Evolutionary conservation across 2,888 invertebrate genomes (phyloP).

Genomic region (Hirtodrosophila confusa): DNA sequence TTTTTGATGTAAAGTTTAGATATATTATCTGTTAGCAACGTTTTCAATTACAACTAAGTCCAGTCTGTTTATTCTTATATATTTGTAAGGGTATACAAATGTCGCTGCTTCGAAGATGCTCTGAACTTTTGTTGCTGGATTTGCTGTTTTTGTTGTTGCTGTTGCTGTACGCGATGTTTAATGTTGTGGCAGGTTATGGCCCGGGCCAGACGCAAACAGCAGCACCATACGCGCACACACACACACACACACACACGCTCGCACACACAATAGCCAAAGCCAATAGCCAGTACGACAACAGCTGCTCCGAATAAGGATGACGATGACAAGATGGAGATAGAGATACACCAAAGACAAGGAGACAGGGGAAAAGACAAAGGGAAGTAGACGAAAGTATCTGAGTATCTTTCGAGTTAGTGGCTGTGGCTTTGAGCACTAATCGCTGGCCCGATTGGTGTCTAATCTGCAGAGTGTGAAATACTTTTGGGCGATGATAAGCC

Average conservation of each 20-base stretch:
- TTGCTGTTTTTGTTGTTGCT: slow-evolving; percentile 18
- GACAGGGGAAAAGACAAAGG: slow-evolving; percentile 1
- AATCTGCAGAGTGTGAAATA: slow-evolving; percentile 34
- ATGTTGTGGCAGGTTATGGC: slow-evolving; percentile 76
- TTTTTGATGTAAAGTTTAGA: too few relatives aligned
- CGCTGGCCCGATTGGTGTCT: slow-evolving; percentile 11
- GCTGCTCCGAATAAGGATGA: slow-evolving; percentile 41
- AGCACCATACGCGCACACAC: slow-evolving; percentile 21
- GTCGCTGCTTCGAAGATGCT: background rate
- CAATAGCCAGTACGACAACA: slow-evolving; percentile 56
- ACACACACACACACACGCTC: slow-evolving; percentile 25
- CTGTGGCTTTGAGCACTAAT: too few relatives aligned
- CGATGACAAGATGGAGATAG: slow-evolving; percentile 28
- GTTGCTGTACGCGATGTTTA: slow-evolving; percentile 45
- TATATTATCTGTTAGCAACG: too few relatives aligned
- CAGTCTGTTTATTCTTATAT: too few relatives aligned
- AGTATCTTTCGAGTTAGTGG: slow-evolving; percentile 12
- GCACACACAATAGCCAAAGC: slow-evolving; percentile 62
- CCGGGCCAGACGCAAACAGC: slow-evolving; percentile 38
- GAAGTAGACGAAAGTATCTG: slow-evolving; percentile 30
- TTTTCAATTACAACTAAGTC: too few relatives aligned
- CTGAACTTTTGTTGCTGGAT: background rate
- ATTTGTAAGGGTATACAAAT: slow-evolving; percentile 27
- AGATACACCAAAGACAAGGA: slow-evolving; percentile 12
- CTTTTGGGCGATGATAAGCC: slow-evolving; percentile 36